A percentile compares a stretch with the other conserved stretches of the same genome.
These are phyloP conservation scores for Stenurella melanura DNA, from an alignment of 2,888 invertebrate genomes.

Conservation along the genomic window DNA sequence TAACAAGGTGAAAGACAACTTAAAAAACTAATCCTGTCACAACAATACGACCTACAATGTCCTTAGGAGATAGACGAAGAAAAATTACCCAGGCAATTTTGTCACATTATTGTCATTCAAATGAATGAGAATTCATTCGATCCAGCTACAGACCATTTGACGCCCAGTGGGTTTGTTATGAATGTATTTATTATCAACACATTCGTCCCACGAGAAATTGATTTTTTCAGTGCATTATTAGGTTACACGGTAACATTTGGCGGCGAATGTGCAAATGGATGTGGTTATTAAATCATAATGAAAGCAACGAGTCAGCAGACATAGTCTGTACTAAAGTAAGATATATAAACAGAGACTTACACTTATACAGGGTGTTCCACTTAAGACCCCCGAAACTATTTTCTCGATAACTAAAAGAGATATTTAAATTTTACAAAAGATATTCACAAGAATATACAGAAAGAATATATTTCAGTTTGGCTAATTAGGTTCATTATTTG, in stretches of 20 bases:
- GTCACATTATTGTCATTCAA: conserved; percentile 40
- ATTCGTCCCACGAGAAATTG: conserved; percentile 32
- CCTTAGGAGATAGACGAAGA: conserved; percentile 3
- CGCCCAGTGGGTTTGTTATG: conserved; percentile 35
- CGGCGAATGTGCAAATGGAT: neutral
- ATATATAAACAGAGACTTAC: no score
- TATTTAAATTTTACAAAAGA: no score
- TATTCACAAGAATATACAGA: no score
- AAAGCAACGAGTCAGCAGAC: neutral
- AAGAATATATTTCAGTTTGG: no score
- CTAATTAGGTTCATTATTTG: no score
- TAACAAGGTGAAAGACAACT: conserved; percentile 8
- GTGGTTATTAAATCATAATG: neutral
- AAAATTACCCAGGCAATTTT: conserved; percentile 28
- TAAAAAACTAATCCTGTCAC: conserved; percentile 17
- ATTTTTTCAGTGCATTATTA: conserved; percentile 37
- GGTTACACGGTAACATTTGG: conserved; percentile 24
- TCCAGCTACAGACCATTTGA: conserved; percentile 35
- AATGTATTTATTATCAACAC: conserved; percentile 35
- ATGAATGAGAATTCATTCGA: conserved; percentile 43
- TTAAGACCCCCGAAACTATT: no score
- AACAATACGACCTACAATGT: neutral
- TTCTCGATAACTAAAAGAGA: no score
- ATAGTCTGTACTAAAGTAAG: neutral
- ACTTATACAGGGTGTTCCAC: no score